Evolutionary conservation across 2,113 vertebrate species (phyloP).

Genomic region (Nipponia nippon): DNA sequence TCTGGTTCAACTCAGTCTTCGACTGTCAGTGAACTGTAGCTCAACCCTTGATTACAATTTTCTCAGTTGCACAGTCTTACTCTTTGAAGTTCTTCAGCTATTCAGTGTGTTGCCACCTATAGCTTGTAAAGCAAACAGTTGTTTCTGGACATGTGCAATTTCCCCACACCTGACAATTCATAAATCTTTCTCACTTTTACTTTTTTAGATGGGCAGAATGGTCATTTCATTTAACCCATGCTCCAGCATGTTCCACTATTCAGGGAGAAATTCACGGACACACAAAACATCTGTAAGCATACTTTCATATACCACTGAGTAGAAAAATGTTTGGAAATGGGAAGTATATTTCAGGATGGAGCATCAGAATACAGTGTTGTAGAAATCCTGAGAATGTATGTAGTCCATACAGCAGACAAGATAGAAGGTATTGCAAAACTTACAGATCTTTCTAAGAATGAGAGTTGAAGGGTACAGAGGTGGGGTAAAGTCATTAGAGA

Average conservation of each 20-base stretch:
- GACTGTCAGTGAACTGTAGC: neutral
- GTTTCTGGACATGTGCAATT: neutral
- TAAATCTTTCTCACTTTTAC: neutral
- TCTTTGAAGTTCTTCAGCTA: neutral
- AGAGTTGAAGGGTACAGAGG: neutral
- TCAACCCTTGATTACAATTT: neutral
- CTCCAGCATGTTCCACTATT: neutral
- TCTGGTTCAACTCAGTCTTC: neutral
- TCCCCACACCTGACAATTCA: neutral
- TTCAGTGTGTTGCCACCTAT: fast-evolving
- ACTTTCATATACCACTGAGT: neutral
- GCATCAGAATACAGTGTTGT: neutral
- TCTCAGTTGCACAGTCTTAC: neutral
- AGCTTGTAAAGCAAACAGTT: neutral
- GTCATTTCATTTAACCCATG: neutral
- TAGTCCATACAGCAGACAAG: neutral
- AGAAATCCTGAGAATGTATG: neutral
- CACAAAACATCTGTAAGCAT: neutral
- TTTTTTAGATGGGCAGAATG: neutral
- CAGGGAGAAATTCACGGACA: neutral
- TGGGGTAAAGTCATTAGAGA: neutral
- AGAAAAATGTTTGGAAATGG: neutral
- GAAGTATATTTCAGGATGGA: neutral
- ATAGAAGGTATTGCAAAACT: neutral
- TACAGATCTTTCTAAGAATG: neutral